Base-by-base conservation (phyloP, 2,888 invertebrate species). In the Tinea semifulvella region DNA sequence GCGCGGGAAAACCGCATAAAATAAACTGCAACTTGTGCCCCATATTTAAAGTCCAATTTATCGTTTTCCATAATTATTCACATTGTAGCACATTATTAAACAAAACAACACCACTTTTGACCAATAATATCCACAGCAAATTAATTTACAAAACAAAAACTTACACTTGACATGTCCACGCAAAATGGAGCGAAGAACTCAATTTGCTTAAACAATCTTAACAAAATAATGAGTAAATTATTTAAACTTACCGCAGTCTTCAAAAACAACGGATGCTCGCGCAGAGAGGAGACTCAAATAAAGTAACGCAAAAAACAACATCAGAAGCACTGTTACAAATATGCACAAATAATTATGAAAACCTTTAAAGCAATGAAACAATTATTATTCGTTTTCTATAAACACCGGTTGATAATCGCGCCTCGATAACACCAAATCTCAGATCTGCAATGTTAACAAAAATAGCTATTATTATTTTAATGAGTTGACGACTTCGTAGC, bases 211-310 rank as follows among this genome's bases (percentile, higher is more conserved):
- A n/a, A n/a, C n/a, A n/a, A n/a, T n/a, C n/a, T n/a, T n/a, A n/a
- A n/a, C n/a, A n/a, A n/a, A n/a, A n/a, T n/a, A n/a, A n/a, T n/a
- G n/a, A n/a, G n/a, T n/a, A n/a, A n/a, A n/a, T n/a, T n/a, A n/a
- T n/a, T n/a, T 8, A 28, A 36, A 57, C 71, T 68, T 56, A 75
- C 75, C 75, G 50, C 75, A 75, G 50, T 74, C 74, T 58, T 68
- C 63, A 50, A 74, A 75, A 28, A 66, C 53, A 25, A 74, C 70
- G 44, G 63, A 61, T 28, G 61, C 60, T 38, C 56, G 47, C 43
- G 52, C 58, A 31, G 52, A 44, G 26, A 54, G 49, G 18, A 59
- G 51, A 44, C 50, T 47, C 8, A 36, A 17, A 18, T 16, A 36
- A 36, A 36, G 2, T 18, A 36, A 36, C 13, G 47, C 17, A 65